Conservation (phyloP, 2,113 vertebrate genomes). For the Peromyscus leucopus region DNA sequence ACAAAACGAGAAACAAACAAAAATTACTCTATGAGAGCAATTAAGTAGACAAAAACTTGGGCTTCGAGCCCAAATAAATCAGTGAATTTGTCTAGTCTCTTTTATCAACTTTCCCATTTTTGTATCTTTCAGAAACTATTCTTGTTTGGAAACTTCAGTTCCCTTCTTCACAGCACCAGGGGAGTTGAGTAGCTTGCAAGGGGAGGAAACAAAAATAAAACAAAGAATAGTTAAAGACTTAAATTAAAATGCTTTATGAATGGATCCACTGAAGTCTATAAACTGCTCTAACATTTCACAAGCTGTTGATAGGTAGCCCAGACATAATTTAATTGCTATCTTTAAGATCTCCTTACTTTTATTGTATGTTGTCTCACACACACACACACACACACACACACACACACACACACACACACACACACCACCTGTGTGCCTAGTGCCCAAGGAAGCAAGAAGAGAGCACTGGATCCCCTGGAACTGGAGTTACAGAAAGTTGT, state of each 20-base stretch:
- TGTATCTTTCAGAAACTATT: slow-evolving; percentile 38
- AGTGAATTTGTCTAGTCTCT: not conserved
- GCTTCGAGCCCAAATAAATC: not conserved
- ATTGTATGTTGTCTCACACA: not conserved
- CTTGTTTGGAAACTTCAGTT: not conserved
- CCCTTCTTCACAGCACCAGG: slow-evolving; percentile 6
- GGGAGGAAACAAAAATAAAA: not conserved
- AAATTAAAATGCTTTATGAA: slow-evolving; percentile 27
- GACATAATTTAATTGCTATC: no score
- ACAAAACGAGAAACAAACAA: not conserved
- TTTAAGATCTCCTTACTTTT: no score
- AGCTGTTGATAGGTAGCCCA: not conserved
- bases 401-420: not conserved
- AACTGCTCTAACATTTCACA: not conserved
- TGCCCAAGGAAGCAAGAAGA: not conserved
- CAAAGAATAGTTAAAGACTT: not conserved
- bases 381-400: not conserved
- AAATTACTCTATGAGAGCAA: slow-evolving; percentile 14
- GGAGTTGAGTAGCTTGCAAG: not conserved
- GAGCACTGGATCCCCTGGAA: not conserved
- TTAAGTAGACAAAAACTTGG: not conserved
- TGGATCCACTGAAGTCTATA: not conserved
- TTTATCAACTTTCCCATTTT: slow-evolving; percentile 18
- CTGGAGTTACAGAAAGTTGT: not conserved
- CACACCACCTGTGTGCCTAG: not conserved